A percentile compares a stretch with the other conserved stretches of the same genome.
Evolutionary conservation across 2,113 vertebrate genomes (phyloP).

Genomic region (Nycticorax nycticorax): DNA sequence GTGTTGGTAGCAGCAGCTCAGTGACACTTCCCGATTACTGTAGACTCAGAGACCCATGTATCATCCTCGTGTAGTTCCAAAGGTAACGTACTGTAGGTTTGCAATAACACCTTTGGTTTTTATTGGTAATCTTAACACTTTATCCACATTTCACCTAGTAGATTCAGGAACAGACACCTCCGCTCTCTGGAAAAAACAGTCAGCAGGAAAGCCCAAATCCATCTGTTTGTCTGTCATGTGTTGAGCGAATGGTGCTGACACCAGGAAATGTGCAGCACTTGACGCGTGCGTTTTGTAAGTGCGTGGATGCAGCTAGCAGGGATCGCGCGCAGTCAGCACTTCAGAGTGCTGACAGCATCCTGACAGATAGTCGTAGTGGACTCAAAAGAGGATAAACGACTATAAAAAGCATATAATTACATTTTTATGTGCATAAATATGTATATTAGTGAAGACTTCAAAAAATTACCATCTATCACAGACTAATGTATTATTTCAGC

Average conservation of each 20-base stretch:
- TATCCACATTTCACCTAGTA: background rate
- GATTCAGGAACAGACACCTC: background rate
- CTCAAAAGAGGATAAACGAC: background rate
- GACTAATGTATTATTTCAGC: constrained; percentile 10
- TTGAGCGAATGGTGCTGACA: constrained; percentile 46
- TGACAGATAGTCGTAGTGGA: background rate
- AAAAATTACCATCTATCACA: background rate
- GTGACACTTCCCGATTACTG: background rate
- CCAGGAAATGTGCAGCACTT: constrained; percentile 42
- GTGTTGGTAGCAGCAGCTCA: background rate
- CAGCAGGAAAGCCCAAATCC: background rate
- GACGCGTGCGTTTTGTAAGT: background rate
- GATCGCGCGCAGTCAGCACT: background rate
- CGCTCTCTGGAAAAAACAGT: background rate
- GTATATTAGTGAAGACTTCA: background rate
- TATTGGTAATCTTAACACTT: rapidly evolving
- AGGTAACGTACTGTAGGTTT: background rate
- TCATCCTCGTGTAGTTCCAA: background rate
- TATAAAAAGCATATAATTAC: background rate
- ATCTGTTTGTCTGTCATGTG: background rate
- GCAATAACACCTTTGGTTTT: background rate
- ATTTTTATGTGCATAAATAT: background rate
- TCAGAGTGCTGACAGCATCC: background rate
- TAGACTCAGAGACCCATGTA: background rate
- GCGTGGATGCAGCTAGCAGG: background rate